Evolutionary conservation across 2,113 vertebrate genomes (phyloP).

Genomic region (Menura novaehollandiae): DNA sequence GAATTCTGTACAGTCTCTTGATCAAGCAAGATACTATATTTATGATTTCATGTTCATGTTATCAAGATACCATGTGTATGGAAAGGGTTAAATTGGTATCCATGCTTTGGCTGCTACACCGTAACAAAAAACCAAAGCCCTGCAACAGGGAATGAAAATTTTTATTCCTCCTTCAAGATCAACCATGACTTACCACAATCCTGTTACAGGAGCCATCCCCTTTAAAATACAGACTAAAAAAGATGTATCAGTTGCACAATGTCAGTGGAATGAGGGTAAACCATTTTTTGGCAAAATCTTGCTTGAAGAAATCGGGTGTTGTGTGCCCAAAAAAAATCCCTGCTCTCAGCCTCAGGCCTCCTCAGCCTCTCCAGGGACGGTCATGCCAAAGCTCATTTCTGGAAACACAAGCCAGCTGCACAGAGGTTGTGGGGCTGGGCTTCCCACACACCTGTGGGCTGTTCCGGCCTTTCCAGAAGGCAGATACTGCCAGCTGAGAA

Average conservation of each 20-base stretch:
- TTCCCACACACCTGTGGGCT: not conserved
- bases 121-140: not conserved
- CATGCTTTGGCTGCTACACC: not conserved
- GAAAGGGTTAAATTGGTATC: slow-evolving; percentile 17
- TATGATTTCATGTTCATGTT: not conserved
- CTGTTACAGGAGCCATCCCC: not conserved
- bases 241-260: not conserved
- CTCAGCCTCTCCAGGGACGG: not conserved
- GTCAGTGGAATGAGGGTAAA: not conserved
- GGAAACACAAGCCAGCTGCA: not conserved
- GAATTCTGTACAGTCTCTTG: not conserved
- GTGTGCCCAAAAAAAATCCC: not conserved
- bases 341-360: not conserved
- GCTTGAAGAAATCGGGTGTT: not conserved
- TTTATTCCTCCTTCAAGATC: slow-evolving; percentile 16
- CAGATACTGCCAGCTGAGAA: not conserved
- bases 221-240: not conserved
- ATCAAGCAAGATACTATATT: not conserved
- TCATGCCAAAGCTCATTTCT: not conserved
- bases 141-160: not conserved
- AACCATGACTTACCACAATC: not conserved
- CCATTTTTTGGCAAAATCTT: not conserved
- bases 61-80: not conserved
- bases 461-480: slow-evolving; percentile 11
- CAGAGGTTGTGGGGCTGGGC: not conserved